Evolutionary conservation across 2,888 invertebrate species (phyloP), one percentile per base, ranked within the genome.

Genomic region (Dyspetes luteomarginatus): DNA sequence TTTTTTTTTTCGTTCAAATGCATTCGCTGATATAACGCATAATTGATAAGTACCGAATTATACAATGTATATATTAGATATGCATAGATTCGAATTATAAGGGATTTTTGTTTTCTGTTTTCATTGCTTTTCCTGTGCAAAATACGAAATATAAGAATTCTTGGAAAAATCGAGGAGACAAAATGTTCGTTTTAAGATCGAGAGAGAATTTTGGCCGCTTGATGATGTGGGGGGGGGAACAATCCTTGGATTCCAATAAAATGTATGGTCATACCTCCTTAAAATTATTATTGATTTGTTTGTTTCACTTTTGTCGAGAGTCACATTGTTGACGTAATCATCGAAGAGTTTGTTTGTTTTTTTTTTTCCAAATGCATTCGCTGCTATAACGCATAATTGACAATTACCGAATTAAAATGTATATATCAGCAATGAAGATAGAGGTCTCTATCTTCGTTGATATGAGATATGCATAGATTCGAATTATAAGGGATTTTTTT

Each of bases 241-340:
- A 78, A 78, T 75, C 75, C 69, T 45, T 82, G 62, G 62, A 79
- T 75, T 81, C 67, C 74, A 77, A 84, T 82, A 72, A 82, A 82
- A 76, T 73, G 72, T 80, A 75, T 78, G 78, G 68, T 80, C 78
- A 78, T 74, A 71, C 36, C 65, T 79, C n/a, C 76, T 78, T 64
- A 73, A 76, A 17, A 65, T 78, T 68, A 73, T 73, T 22, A 56
- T 19, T 50, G 7, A 24, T 55, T 50, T 36, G 36, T 24, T 15
- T 67, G 43, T 55, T 64, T 41, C 56, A 28, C 30, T 36, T 26
- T 22, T 48, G 52, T n/a, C 28, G 55, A 58, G 36, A 50, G 43
- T 69, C 30, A 26, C 28, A 15, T 65, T 68, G 36, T 28, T 55
- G 17, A 45, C 17, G 28, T 60, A 28, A 56, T 62, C 4, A 48